These are phyloP conservation scores for Iphiclides podalirius DNA, from an alignment of 2,888 invertebrate species.

Conservation along the genomic window DNA sequence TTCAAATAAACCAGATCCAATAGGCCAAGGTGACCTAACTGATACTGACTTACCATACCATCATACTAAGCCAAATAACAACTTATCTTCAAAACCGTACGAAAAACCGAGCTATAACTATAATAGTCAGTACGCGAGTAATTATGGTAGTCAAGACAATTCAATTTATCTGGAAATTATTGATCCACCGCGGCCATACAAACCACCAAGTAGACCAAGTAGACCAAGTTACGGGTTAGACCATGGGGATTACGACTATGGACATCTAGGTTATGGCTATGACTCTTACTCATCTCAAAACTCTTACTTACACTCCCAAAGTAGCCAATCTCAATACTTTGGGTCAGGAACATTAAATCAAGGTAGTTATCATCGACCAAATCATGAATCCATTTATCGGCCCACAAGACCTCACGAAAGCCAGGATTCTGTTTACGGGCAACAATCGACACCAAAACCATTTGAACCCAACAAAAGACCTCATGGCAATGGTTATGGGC, in stretches of 20 bases:
- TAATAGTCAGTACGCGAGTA: constrained; percentile 56
- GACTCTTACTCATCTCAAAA: constrained; percentile 46
- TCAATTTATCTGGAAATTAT: constrained; percentile 60
- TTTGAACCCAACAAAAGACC: constrained; percentile 22
- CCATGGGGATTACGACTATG: constrained; percentile 38
- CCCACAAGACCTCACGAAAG: constrained; percentile 4
- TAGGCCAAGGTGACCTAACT: constrained; percentile 32
- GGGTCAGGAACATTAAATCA: constrained; percentile 22
- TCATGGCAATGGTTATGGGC: constrained; percentile 22
- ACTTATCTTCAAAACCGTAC: constrained; percentile 31
- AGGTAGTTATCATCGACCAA: constrained; percentile 12
- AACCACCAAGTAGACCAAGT: constrained; percentile 44
- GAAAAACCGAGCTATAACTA: constrained; percentile 47
- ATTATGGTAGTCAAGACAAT: constrained; percentile 57
- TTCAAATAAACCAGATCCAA: constrained; percentile 33
- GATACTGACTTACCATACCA: constrained; percentile 43
- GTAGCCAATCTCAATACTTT: constrained; percentile 34
- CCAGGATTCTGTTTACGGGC: constrained; percentile 9
- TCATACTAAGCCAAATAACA: constrained; percentile 35
- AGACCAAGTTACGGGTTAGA: constrained; percentile 41
- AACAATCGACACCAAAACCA: constrained; percentile 13
- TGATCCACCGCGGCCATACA: constrained; percentile 62
- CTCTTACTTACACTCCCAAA: constrained; percentile 42
- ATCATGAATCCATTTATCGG: constrained; percentile 8
- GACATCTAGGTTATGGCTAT: constrained; percentile 42